A percentile compares a stretch with the other conserved stretches of the same genome.
Evolutionary conservation across 1,140 invertebrate genomes (phyloP).

Genomic region (Megalonaias nervosa): DNA sequence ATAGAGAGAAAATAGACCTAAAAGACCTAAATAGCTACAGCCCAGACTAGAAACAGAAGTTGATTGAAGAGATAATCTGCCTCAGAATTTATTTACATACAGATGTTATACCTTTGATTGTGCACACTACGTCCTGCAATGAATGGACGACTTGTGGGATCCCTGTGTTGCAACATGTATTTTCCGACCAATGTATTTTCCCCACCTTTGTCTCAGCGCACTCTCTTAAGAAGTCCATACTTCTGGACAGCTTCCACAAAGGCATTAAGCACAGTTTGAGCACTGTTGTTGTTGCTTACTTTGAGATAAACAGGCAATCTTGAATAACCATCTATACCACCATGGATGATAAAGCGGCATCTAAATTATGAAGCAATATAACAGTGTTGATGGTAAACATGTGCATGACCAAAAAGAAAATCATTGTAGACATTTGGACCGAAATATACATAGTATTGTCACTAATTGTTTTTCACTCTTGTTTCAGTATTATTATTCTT

Average conservation of each 20-base stretch:
- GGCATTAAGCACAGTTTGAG: conserved; percentile 28
- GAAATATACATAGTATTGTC: no score
- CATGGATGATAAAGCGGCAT: conserved; percentile 46
- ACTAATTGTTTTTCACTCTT: background rate
- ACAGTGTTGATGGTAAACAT: no score
- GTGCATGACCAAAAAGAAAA: no score
- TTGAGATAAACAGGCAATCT: conserved; percentile 31
- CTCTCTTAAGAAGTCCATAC: conserved; percentile 35
- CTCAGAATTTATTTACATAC: no score
- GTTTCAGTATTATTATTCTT: background rate
- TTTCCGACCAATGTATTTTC: conserved; percentile 40
- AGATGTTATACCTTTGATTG: conserved; percentile 10
- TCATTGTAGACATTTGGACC: no score
- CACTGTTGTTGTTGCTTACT: conserved; percentile 33
- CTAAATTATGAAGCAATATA: conserved; percentile 9
- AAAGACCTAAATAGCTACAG: no score
- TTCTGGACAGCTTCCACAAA: conserved; percentile 36
- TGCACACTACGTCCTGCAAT: conserved; percentile 14
- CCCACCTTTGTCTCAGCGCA: conserved; percentile 38
- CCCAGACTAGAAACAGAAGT: no score
- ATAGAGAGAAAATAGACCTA: no score
- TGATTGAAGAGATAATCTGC: no score
- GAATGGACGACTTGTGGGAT: background rate
- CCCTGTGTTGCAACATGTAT: conserved; percentile 31
- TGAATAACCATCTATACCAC: conserved; percentile 40